phyloP scores from a whole-genome alignment of 2,113 vertebrate genomes.

The Crotophaga sulcirostris region DNA sequence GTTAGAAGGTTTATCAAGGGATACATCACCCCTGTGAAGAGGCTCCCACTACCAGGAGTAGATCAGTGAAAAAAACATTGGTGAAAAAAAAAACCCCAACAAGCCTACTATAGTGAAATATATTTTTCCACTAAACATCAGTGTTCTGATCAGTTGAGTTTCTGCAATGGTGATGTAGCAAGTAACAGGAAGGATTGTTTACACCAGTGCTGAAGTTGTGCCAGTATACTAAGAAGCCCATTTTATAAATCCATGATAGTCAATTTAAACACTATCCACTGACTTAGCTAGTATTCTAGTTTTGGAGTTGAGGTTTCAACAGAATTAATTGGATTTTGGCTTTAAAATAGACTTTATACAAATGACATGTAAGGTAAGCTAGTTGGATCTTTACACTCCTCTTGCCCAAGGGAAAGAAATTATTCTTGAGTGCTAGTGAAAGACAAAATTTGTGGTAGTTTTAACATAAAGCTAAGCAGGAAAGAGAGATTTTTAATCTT shows the following conservation, averaged over 20 bases:
- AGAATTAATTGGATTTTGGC: not conserved
- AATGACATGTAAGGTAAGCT: not conserved
- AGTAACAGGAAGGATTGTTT: not conserved
- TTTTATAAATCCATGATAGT: not conserved
- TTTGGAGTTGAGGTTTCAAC: not conserved
- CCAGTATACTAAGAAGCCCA: not conserved
- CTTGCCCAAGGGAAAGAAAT: not conserved
- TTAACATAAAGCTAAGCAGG: not conserved
- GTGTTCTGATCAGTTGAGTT: not conserved
- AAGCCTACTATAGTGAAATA: rapidly evolving
- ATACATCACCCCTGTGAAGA: not conserved
- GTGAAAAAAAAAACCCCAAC: rapidly evolving
- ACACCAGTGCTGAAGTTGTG: not conserved
- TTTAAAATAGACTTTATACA: not conserved
- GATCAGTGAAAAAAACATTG: not conserved
- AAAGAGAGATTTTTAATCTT: not conserved
- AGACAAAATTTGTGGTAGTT: not conserved
- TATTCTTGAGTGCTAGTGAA: not conserved
- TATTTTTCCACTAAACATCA: not conserved
- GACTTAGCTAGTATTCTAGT: not conserved
- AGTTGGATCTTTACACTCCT: not conserved
- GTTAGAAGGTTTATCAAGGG: not conserved
- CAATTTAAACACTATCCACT: not conserved
- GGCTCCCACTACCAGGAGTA: not conserved
- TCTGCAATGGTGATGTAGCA: not conserved